Evolutionary conservation across 2,888 invertebrate genomes (phyloP), one percentile per base, ranked within the genome.

Genomic region (Torymus auratus): DNA sequence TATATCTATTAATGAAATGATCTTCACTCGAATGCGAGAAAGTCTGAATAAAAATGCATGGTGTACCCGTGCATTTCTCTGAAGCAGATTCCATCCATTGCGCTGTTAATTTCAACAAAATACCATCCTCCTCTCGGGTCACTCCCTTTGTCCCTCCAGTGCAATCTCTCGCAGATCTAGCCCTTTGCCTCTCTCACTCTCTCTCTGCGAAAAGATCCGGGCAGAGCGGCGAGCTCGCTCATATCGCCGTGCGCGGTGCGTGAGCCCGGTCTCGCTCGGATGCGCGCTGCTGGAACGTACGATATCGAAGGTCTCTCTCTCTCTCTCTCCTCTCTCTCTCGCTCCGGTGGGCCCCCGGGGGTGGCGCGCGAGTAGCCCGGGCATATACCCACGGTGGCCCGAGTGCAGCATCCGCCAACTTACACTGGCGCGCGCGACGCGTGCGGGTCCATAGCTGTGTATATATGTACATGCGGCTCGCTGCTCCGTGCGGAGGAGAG

Each of bases 191-290:
- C 41, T 41, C 41, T 41, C 41, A 1, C 41, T 41, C 55, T 13
- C 55, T 3, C 55, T 14, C 55, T 13, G 55, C 55, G 41, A 64
- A 64, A 64, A 64, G 41, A n/a, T 41, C 64, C 41, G 64, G 41
- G 64, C 64, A 64, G 28, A 41, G 23, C 61, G 11, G 23, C 23
- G 23, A 62, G n/a, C 10, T 23, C 62, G 23, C 64, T 64, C 64
- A 64, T 64, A 64, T 64, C 41, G 41, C 28, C 28, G 41, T 15
- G 41, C 41, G 41, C 41, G 41, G 41, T 41, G 41, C 41, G 41
- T 41, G 41, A 41, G 41, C 41, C 58, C 62, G 72, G 72, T 72
- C 72, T 72, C 71, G 71, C 71, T 71, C 71, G 71, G 71, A 28
- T 71, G 72, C 61, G 23, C 52, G 41, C 61, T 72, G 23, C 23